Conservation (phyloP, 2,113 vertebrate genomes). For the Syngnathoides biaculeatus region DNA sequence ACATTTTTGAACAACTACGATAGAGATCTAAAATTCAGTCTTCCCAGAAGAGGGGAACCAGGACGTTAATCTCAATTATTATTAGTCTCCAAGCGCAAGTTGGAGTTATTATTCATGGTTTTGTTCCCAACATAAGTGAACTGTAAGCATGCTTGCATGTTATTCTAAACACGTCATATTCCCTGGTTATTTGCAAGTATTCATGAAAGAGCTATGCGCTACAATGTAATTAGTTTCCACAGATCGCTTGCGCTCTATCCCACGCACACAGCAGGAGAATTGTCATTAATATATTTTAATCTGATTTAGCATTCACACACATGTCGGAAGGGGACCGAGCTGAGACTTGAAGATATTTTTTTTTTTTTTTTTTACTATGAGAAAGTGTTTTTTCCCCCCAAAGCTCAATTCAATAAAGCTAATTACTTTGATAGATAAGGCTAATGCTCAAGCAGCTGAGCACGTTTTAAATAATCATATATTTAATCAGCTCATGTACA, state of each 20-base stretch:
- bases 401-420: background rate
- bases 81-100: constrained; percentile 11
- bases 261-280: background rate
- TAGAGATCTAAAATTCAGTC: too few species aligned
- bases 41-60: background rate
- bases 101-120: too few species aligned
- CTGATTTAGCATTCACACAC: background rate
- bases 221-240: constrained; percentile 33
- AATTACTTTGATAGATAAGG: constrained; percentile 6
- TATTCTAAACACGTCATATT: constrained; percentile 8
- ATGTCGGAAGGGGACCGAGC: constrained; percentile 8
- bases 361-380: background rate
- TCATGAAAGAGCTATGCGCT: constrained; percentile 46
- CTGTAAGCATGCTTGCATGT: constrained; percentile 16
- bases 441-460: background rate
- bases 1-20: background rate
- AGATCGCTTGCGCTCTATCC: constrained; percentile 19
- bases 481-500: background rate
- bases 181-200: constrained; percentile 47
- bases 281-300: constrained; percentile 21
- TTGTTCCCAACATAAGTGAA: background rate
- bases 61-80: constrained; percentile 56
- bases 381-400: background rate
- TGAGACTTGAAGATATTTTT: constrained; percentile 7
- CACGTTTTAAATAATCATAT: background rate